A percentile compares a stretch with the other conserved stretches of the same genome.
Conservation (phyloP, 2,888 invertebrate genomes). For the Cephus pygmeus region DNA sequence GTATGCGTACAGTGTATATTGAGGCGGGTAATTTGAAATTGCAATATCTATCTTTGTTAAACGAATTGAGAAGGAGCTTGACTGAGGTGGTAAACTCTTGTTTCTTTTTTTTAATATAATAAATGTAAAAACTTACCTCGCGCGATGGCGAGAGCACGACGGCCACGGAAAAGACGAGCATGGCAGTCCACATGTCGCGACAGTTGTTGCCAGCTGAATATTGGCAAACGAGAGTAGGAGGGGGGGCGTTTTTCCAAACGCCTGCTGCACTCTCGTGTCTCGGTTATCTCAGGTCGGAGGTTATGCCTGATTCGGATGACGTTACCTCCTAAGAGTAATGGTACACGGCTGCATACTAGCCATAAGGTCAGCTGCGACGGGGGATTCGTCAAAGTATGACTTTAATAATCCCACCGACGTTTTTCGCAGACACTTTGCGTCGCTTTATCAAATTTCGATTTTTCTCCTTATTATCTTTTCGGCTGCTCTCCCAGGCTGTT, state of each 20-base stretch:
- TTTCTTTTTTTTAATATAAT: background rate
- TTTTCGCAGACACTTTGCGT: background rate
- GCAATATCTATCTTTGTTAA: background rate
- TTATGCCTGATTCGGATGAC: background rate
- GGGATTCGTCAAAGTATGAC: background rate
- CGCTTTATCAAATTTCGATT: background rate
- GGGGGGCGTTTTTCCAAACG: background rate
- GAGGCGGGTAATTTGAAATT: background rate
- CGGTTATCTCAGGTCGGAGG: background rate
- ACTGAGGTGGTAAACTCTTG: background rate
- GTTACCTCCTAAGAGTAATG: background rate
- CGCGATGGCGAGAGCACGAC: constrained; percentile 56
- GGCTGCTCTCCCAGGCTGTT: background rate
- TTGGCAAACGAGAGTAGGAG: background rate
- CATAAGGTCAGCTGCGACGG: background rate
- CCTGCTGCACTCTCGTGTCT: background rate
- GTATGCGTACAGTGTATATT: background rate
- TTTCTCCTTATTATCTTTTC: background rate
- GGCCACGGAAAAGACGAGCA: constrained; percentile 60
- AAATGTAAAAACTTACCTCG: constrained; percentile 48
- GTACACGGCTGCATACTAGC: background rate
- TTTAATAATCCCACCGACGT: background rate
- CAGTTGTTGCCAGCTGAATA: background rate
- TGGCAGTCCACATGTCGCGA: constrained; percentile 62
- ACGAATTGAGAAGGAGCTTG: too few species aligned